Conservation (phyloP, 2,888 invertebrate genomes). For the Ernsta delagoae region DNA sequence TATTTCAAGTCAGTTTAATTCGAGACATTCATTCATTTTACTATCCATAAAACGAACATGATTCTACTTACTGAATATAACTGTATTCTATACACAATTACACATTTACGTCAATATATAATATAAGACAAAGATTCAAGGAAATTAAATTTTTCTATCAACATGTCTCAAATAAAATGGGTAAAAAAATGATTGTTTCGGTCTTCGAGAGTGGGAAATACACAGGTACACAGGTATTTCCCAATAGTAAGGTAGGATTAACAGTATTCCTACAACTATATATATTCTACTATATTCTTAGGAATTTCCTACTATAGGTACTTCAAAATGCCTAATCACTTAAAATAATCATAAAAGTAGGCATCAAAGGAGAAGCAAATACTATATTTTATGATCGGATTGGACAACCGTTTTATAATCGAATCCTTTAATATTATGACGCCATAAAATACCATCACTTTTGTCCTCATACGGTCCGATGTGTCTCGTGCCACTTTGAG, state of each 20-base stretch:
- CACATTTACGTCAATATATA: too few relatives aligned
- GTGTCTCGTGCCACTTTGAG: conserved; percentile 31
- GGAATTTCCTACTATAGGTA: too few relatives aligned
- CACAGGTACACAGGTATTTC: too few relatives aligned
- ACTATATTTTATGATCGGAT: neutral
- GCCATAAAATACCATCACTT: conserved; percentile 26
- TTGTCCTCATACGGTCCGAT: conserved; percentile 18
- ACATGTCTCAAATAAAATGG: too few relatives aligned
- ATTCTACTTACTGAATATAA: neutral
- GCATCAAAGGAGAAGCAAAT: neutral
- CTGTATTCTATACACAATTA: neutral
- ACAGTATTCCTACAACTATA: too few relatives aligned
- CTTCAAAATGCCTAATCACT: neutral
- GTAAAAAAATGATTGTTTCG: too few relatives aligned
- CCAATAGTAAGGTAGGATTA: too few relatives aligned
- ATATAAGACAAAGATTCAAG: too few relatives aligned
- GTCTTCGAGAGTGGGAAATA: too few relatives aligned
- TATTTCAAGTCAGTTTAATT: conserved; percentile 6
- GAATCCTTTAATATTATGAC: neutral
- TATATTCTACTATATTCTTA: too few relatives aligned
- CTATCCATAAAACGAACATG: conserved; percentile 14
- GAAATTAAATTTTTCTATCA: too few relatives aligned
- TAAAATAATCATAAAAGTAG: neutral
- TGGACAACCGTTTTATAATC: neutral
- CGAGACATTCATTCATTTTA: conserved; percentile 13